Conservation (phyloP, 2,797 vertebrate species). For the Pipistrellus pipistrellus region DNA sequence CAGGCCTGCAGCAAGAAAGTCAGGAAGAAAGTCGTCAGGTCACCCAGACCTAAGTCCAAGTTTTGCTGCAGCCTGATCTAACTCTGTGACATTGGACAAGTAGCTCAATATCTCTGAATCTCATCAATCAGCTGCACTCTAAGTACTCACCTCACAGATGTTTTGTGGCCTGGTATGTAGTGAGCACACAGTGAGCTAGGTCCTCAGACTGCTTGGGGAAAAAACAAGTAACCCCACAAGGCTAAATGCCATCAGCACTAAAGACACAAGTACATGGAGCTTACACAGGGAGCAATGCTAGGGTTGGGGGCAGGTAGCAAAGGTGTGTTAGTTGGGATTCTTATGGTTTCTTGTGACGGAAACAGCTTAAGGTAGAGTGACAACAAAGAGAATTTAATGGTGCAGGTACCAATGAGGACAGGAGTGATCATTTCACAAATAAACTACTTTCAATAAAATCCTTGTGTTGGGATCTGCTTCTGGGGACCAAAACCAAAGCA, state of each 20-base stretch:
- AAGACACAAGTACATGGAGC: background rate
- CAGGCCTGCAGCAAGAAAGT: background rate
- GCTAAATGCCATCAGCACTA: background rate
- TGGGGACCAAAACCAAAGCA: background rate
- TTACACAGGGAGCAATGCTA: background rate
- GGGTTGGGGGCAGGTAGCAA: background rate
- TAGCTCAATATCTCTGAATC: slow-evolving; percentile 22
- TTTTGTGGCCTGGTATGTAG: background rate
- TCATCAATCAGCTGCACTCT: background rate
- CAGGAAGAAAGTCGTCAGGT: background rate
- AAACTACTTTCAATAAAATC: background rate
- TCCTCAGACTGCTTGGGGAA: background rate
- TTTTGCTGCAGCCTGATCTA: background rate
- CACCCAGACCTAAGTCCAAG: background rate
- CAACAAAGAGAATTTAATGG: background rate
- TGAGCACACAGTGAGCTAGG: background rate
- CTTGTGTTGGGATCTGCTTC: background rate
- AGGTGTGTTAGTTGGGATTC: background rate
- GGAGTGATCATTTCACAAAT: background rate
- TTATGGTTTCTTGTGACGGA: background rate
- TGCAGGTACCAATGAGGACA: background rate
- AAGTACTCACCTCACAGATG: background rate
- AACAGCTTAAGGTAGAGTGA: background rate
- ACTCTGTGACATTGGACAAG: slow-evolving; percentile 7
- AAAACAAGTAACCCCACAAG: background rate